Percentiles rank a stretch among this genome's conserved stretches.
Evolutionary conservation across 2,888 invertebrate genomes (phyloP).

Genomic region (Cephalotes varians): DNA sequence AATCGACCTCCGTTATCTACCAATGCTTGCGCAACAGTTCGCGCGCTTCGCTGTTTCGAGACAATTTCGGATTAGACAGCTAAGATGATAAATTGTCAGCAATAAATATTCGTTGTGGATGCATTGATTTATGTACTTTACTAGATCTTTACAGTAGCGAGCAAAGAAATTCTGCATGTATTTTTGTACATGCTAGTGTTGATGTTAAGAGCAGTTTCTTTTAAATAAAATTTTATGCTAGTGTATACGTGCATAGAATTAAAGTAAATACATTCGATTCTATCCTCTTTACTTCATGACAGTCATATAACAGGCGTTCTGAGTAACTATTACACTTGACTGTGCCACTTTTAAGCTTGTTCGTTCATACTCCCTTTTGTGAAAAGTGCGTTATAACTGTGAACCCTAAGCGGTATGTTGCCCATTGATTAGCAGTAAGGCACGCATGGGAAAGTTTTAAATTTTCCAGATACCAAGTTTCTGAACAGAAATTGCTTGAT

Average conservation of each 20-base stretch:
- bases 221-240: not conserved
- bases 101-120: constrained; percentile 31
- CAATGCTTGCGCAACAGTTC: constrained; percentile 43
- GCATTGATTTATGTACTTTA: constrained; percentile 29
- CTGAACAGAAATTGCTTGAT: not conserved
- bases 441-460: constrained; percentile 6
- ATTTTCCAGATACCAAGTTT: constrained; percentile 7
- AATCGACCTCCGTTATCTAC: constrained; percentile 54
- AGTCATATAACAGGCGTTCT: constrained; percentile 71
- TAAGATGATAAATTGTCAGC: constrained; percentile 36
- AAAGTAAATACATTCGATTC: constrained; percentile 38
- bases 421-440: constrained; percentile 57
- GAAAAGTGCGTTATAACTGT: constrained; percentile 71
- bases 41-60: constrained; percentile 21
- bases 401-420: constrained; percentile 65
- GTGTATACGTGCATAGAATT: not conserved
- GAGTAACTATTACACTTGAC: constrained; percentile 74
- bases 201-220: not conserved
- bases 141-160: not conserved
- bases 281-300: constrained; percentile 66
- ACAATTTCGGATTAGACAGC: constrained; percentile 40
- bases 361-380: constrained; percentile 66
- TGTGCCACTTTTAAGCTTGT: constrained; percentile 73
- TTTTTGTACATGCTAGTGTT: not conserved
- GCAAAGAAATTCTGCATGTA: not conserved